Evolutionary conservation across 2,888 invertebrate genomes (phyloP).

Genomic region (Aricia artaxerxes): DNA sequence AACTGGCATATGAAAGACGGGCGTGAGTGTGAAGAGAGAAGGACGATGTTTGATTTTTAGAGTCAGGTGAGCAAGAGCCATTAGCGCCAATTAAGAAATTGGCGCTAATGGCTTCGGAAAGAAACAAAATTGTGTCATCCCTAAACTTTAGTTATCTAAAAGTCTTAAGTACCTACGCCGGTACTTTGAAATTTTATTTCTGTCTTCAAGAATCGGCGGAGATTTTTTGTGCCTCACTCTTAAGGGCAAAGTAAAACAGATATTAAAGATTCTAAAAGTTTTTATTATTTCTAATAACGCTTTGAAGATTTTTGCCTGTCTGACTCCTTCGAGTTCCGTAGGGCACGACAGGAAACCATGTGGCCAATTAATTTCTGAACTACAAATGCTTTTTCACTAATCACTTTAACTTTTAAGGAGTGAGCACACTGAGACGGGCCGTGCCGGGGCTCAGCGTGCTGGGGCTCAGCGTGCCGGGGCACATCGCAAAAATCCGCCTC

Average conservation of each 20-base stretch:
- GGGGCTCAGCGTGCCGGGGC: too few species aligned
- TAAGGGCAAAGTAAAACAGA: conserved; percentile 30
- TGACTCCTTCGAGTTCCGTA: background rate
- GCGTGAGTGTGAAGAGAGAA: too few species aligned
- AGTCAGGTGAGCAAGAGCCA: too few species aligned
- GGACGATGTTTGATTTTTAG: too few species aligned
- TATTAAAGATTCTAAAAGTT: conserved; percentile 30
- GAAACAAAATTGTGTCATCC: conserved; percentile 11
- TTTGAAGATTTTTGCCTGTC: background rate
- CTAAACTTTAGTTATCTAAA: conserved; percentile 26
- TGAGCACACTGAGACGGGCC: too few species aligned
- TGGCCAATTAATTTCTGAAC: background rate
- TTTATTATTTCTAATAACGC: conserved; percentile 21
- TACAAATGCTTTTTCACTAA: too few species aligned
- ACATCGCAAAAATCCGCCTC: too few species aligned
- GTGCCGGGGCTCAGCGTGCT: too few species aligned
- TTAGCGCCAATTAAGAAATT: too few species aligned
- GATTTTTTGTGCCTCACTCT: conserved; percentile 27
- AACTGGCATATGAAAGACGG: too few species aligned
- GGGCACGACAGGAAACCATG: background rate
- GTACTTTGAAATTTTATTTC: conserved; percentile 23
- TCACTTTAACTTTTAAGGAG: too few species aligned
- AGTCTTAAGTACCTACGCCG: conserved; percentile 27
- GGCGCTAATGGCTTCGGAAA: background rate
- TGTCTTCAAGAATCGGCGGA: conserved; percentile 17